Conservation (phyloP, 2,888 invertebrate genomes). For the Papilio gigon region DNA sequence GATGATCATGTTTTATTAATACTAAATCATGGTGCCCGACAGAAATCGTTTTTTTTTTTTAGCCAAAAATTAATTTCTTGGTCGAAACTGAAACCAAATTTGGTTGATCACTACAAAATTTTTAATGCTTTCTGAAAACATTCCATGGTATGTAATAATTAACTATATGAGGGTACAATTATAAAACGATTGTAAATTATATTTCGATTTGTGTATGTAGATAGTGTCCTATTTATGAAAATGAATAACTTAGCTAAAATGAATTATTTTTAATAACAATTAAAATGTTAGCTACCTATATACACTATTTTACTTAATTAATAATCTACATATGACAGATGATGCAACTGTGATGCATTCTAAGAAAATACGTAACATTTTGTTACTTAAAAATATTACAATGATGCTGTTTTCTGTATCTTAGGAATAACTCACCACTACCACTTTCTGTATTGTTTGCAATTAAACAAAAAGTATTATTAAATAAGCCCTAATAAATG, state of each 20-base stretch:
- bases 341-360: background rate
- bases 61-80: too few species aligned
- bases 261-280: background rate
- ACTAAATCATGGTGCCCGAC: too few species aligned
- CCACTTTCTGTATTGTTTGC: constrained; percentile 27
- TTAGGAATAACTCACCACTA: constrained; percentile 24
- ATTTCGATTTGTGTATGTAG: too few species aligned
- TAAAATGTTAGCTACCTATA: background rate
- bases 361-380: background rate
- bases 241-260: background rate
- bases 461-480: constrained; percentile 32
- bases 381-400: background rate
- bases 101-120: too few species aligned
- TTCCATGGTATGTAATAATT: background rate
- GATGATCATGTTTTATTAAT: background rate
- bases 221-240: background rate
- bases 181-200: too few species aligned
- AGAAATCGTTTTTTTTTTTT: too few species aligned
- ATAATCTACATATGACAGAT: too few species aligned
- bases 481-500: background rate
- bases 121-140: background rate
- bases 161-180: too few species aligned
- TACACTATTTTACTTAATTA: too few species aligned
- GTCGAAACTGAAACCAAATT: too few species aligned
- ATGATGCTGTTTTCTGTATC: background rate